Evolutionary conservation across 2,797 vertebrate genomes (phyloP).

Genomic region (Vireo griseus): DNA sequence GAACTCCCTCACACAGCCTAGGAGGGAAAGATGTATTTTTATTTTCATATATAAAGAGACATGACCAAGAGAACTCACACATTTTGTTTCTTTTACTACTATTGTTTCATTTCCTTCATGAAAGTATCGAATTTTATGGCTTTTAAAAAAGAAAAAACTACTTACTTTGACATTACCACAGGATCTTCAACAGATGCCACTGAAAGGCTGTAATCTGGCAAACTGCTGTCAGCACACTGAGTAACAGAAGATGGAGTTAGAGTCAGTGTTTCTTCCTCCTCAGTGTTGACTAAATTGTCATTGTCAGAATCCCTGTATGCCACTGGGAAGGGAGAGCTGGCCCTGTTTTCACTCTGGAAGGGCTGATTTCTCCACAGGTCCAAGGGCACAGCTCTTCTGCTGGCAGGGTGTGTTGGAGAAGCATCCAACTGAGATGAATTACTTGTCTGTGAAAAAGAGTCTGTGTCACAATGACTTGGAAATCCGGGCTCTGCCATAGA

Average conservation of each 20-base stretch:
- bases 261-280: conserved; percentile 80
- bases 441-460: conserved; percentile 81
- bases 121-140: neutral
- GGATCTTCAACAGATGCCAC: conserved; percentile 84
- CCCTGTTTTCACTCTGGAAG: conserved; percentile 51
- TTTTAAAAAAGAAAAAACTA: neutral
- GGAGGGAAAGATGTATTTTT: neutral
- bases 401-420: conserved; percentile 50
- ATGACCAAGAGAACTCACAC: neutral
- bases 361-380: conserved; percentile 58
- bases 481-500: conserved; percentile 79
- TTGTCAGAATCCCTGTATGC: conserved; percentile 29
- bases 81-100: neutral
- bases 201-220: conserved; percentile 67
- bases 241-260: conserved; percentile 60
- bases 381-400: conserved; percentile 40
- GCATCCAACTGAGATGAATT: conserved; percentile 65
- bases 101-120: neutral
- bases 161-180: conserved; percentile 90
- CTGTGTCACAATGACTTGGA: conserved; percentile 76
- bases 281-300: conserved; percentile 59
- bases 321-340: conserved; percentile 45
- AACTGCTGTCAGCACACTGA: conserved; percentile 59
- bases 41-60: neutral
- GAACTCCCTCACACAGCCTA: neutral